Evolutionary conservation across 2,113 vertebrate species (phyloP), one percentile per base, ranked within the genome.

Genomic region (Octodon degus): DNA sequence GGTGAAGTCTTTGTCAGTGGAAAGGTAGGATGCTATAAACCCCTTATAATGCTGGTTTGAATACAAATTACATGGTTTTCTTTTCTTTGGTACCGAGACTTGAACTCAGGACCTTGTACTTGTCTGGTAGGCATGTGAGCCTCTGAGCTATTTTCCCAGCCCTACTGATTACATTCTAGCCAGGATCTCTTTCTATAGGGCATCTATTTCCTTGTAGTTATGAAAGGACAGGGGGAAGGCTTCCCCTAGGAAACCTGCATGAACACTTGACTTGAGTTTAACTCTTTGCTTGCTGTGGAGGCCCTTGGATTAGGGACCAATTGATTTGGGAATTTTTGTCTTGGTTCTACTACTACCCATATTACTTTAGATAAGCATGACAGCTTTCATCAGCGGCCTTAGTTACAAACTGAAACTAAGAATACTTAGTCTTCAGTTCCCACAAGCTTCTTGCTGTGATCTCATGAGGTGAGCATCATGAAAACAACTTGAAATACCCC

Each of bases 331-430:
- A 87, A 55, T 20, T 80, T 80, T 95, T 43, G 47, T 60, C 43
- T 82, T 87, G n/a, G 9, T 24, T 83, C 47, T 84, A 13, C 53
- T 90, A 67, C 27, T 79, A 72, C 40, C 43, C 65, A 67, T 40
- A 68, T 19, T 62, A n/a, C 27, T 79, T 86, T 65, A 95, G 79
- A 92, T 40, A 82, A 86, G 65, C 32, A 86, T 92, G 84, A n/a
- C 27, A 81, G 17, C 92, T 7, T 90, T 70, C 94, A 7, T 88
- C 4, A 27, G 40, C 43, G 16, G 85, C 87, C 19, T 93, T 89
- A 83, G 19, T 62, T 93, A 63, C 53, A 91, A 74, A 80, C 47
- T 68, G 11, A 32, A 58, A n/a, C 27, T 68, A 55, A 92, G 67
- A 74, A 24, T 80, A 68, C 50, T 27, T 90, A 72, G 72, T 88